phyloP scores from a whole-genome alignment of 35 echinoderm and acorn worm genomes.

The Anneissia japonica region DNA sequence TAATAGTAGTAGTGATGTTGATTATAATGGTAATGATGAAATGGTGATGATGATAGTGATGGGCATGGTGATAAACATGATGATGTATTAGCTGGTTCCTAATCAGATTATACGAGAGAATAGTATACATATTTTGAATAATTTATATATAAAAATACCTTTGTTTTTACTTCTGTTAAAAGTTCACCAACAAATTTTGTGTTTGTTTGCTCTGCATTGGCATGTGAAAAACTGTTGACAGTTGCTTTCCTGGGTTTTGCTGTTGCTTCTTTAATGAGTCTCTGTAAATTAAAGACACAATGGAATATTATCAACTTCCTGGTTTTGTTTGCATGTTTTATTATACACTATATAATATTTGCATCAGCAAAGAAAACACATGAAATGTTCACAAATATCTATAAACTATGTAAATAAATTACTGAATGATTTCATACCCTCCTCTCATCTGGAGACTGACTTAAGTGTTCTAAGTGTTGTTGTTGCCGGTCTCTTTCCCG shows the following conservation, averaged over 20 bases:
- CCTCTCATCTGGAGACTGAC: constrained; percentile 52
- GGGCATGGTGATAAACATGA: not conserved
- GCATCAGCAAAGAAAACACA: no score
- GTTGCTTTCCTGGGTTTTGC: constrained; percentile 4
- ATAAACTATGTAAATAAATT: no score
- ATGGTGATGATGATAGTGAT: constrained; percentile 2
- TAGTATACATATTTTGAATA: not conserved
- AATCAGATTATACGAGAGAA: not conserved
- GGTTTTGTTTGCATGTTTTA: no score
- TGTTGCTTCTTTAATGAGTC: constrained; percentile 62
- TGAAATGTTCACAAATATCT: no score
- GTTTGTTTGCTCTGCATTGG: constrained; percentile 46
- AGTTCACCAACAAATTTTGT: constrained; percentile 84
- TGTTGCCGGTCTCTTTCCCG: constrained; percentile 57
- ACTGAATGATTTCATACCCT: constrained; percentile 59
- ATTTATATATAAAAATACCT: constrained; percentile 46
- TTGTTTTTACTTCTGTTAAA: constrained; percentile 90
- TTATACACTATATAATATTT: no score
- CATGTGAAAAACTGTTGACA: not conserved
- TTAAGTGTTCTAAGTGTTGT: constrained; percentile 64
- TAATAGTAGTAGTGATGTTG: not conserved
- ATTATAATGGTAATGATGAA: not conserved
- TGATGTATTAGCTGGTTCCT: not conserved
- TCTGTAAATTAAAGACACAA: constrained; percentile 14
- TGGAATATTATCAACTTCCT: no score